Evolutionary conservation across 2,888 invertebrate species (phyloP), one percentile per base, ranked within the genome.

Genomic region (Andrena fulva): DNA sequence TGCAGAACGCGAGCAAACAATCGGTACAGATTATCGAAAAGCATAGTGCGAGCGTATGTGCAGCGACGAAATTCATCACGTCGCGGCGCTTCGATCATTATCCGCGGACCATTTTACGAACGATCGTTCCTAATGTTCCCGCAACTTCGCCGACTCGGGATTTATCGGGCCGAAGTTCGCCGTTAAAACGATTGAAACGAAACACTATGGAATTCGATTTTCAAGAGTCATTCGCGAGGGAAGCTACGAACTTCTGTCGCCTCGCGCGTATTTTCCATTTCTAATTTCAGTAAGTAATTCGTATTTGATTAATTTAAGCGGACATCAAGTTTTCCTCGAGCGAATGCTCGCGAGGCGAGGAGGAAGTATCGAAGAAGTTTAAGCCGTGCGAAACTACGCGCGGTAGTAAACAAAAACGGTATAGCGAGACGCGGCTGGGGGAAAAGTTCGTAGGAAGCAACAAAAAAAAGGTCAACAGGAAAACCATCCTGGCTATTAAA

Each of bases 21-120:
- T 80, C 77, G 56, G 24, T 72, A 75, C 80, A 68, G 85, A 33
- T 84, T 85, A 86, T 76, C 83, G 87, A 77, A 77, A 84, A 70
- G 85, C 84, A 83, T 85, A 33, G 50, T 31, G 31, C 77, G 64
- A 83, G 71, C 75, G 63, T 77, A 76, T 78, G 70, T 52, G 48
- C 71, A 67, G 52, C 71, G 70, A 67, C 42, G 56, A 63, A 76
- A 67, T 69, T 67, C 33, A 42, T 70, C 16, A 16, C 10, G 4
- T 48, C n/a, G 20, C 33, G 7, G 5, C 33, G 16, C 50, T 20
- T 16, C 16, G 20, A 56, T 62, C 52, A 24, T 72, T 35, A 59
- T 60, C 31, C 50, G 7, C 4, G 5, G 24, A 33, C 16, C n/a
- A 48, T 33, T 71, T 64, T 8, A 29, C 24, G 42, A 48, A 31